Base-by-base conservation (phyloP, 2,797 vertebrate species). In the Silurus lanzhouensis region DNA sequence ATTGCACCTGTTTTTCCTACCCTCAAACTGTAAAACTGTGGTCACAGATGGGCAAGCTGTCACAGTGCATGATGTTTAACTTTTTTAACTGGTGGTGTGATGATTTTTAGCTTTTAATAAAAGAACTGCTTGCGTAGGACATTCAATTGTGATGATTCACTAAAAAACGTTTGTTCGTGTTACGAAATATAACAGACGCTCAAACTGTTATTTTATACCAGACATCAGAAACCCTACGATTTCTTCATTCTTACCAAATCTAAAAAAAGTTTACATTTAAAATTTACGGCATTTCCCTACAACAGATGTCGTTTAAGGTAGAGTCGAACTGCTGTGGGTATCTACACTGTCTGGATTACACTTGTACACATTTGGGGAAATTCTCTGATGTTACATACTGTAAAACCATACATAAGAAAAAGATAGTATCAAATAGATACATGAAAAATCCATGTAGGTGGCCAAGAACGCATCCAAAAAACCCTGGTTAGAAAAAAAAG, bases 1-100 rank as follows among this genome's bases (percentile, higher is more conserved):
- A 70, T 76, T 81, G 78, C 86, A 87, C 86, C 86, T 87, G 86
- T 63, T 87, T 84, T 74, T 76, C 66, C n/a, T 78, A 44, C 31
- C 22, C 68, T 58, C 22, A 77, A 76, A 75, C 77, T 70, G 61
- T 67, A 75, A 84, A 75, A 17, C 48, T 81, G 82, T 67, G 48
- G 70, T 81, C 68, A 14, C 52, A 57, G 46, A 81, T 66, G 72
- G 64, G 60, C 57, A 83, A 60, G 15, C 48, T 57, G 79, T 68
- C 79, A 81, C 9, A 10, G 3, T 57, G 25, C 46, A 81, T 81
- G 25, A 81, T 20, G 63, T 0, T 81, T 13, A 31, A 81, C 64
- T 81, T 68, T 27, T 22, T 55, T 20, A 81, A 67, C 48, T 19
- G 12, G 31, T 20, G 27, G 13, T 31, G 63, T 31, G 5, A 0